Evolutionary conservation across 2,888 invertebrate species (phyloP), one percentile per base, ranked within the genome.

Genomic region (Leptopilina myrica): DNA sequence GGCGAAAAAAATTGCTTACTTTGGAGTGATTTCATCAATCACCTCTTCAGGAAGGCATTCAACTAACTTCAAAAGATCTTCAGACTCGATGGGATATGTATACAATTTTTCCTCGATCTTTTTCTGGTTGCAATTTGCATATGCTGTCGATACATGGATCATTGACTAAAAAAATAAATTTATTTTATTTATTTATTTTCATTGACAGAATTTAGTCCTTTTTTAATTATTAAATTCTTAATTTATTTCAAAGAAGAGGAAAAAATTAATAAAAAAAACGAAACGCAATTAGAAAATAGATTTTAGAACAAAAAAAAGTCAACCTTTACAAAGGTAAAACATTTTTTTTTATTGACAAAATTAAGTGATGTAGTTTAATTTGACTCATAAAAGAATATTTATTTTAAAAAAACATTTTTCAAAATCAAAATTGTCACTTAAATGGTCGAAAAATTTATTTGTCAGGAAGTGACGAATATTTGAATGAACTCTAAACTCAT

Each of bases 41-140:
- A 93, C 90, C 0, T 85, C 85, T 65, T 94, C 94, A 0, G 93
- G 92, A 66, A 94, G 89, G 83, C 93, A 93, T 79, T 93, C 92
- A 0, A 94, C 90, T 64, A 92, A 86, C 46, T 89, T 86, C 0
- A 85, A 86, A 0, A 95, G 87, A 0, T 93, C 91, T 9, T 93
- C 93, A 79, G 93, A 93, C 75, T 93, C 92, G 0, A 93, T 91
- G 0, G 93, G 91, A 82, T 93, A 93, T 0, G 93, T 92, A 90
- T 96, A 96, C 86, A 96, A 94, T 78, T 92, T 91, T 90, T 96
- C 96, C 46, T 95, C 94, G 8, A 96, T 94, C 83, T 93, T 93
- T 11, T 91, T 85, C 49, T 92, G 87, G 84, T 94, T 94, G 79
- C 91, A 92, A 81, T 92, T 92, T 11, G 92, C 89, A 82, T 92